Base-by-base conservation (phyloP, 2,888 invertebrate species). In the Stenichneumon culpator region DNA sequence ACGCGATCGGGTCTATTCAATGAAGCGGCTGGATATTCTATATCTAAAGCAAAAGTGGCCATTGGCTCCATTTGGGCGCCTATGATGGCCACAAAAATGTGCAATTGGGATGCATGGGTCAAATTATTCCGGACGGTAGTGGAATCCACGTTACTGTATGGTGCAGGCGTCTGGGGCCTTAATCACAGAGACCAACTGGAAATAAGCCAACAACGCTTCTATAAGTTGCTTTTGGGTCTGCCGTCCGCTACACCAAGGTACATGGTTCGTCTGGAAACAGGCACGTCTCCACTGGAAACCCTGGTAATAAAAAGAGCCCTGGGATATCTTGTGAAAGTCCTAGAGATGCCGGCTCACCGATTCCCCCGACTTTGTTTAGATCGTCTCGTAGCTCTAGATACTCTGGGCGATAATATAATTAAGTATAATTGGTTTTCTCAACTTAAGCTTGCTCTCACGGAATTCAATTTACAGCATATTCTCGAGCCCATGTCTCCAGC, bases 181-280 rank as follows among this genome's bases (percentile, higher is more conserved):
- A 50, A 54, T 16, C 54, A 77, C 11, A 14, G 6, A 9, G 36
- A 80, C 0, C 57, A 80, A 3, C 3, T 28, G 1, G 28, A 28
- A 28, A 28, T 28, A 28, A 28, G 28, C 28, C 28, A 28, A 28
- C 28, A 28, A 1, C 28, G 28, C 28, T 28, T 28, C 28, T 28
- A 28, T 1, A 28, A 28, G 28, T 28, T 28, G 28, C 28, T 28
- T 28, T 28, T 28, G 28, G 28, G 28, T 28, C 3, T 28, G 1
- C 3, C 28, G 28, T 1, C 28, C 2, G 28, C 28, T 28, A 32
- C 32, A 5, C 32, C 32, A 0, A 32, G 32, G 0, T 32, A 6
- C 6, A 32, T 74, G 67, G 2, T 75, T 50, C 28, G 75, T 3
- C 19, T 82, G 6, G 69, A 82, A 52, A 80, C 80, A 3, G 80